A percentile compares a stretch with the other conserved stretches of the same genome.
phyloP scores from a whole-genome alignment of 2,888 invertebrate genomes.

The Sepioteuthis lessoniana region DNA sequence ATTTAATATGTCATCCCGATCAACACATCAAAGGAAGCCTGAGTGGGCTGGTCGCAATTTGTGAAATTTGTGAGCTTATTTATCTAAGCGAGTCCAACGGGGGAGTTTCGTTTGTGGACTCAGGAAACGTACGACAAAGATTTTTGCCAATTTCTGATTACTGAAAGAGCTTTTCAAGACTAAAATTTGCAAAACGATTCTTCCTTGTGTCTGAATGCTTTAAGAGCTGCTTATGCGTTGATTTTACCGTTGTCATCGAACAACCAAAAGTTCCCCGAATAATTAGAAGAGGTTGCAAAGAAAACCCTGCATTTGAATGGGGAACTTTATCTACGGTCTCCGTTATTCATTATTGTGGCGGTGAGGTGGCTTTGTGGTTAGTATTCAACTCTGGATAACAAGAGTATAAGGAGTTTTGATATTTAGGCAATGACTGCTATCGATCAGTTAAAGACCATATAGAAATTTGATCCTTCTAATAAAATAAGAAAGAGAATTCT shows the following conservation, averaged over 20 bases:
- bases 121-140: neutral
- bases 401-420: too few species aligned
- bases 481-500: too few species aligned
- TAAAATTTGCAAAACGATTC: neutral
- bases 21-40: constrained; percentile 33
- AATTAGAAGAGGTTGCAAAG: neutral
- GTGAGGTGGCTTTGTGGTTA: too few species aligned
- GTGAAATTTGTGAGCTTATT: neutral
- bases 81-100: neutral
- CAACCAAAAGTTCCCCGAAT: neutral
- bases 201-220: neutral
- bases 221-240: neutral
- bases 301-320: too few species aligned
- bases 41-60: constrained; percentile 33
- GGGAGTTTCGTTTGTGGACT: neutral
- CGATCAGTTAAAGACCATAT: too few species aligned
- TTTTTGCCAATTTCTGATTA: neutral
- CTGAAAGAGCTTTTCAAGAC: neutral
- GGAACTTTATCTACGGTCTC: too few species aligned
- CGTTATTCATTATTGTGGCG: too few species aligned
- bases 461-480: too few species aligned
- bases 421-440: too few species aligned
- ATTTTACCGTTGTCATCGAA: neutral
- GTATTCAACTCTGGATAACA: too few species aligned
- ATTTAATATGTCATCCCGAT: constrained; percentile 16